These are phyloP conservation scores for Zelleria hepariella DNA, from an alignment of 2,888 invertebrate species.

Conservation along the genomic window DNA sequence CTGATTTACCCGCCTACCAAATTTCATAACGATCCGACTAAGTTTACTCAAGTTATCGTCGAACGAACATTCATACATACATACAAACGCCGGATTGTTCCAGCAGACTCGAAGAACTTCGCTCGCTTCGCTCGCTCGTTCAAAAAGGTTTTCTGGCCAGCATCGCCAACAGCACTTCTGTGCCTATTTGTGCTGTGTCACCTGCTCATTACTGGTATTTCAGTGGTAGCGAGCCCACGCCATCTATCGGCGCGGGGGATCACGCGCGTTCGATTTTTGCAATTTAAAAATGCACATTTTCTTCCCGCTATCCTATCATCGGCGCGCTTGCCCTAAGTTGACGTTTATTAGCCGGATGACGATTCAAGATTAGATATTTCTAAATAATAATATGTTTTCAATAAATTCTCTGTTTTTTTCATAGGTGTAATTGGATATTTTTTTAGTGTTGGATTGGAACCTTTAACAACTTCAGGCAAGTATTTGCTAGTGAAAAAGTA, in stretches of 20 bases:
- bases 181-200: neutral
- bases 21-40: too few relatives aligned
- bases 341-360: neutral
- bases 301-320: slow-evolving; percentile 58
- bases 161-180: neutral
- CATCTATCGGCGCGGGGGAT: slow-evolving; percentile 12
- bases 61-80: too few relatives aligned
- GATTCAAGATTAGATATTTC: neutral
- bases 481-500: too few relatives aligned
- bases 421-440: neutral
- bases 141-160: neutral
- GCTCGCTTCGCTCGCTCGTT: neutral
- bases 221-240: slow-evolving; percentile 30
- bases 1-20: too few relatives aligned
- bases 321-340: slow-evolving; percentile 35
- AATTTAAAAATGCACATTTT: slow-evolving; percentile 56
- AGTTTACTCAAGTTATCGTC: too few relatives aligned
- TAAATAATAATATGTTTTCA: neutral
- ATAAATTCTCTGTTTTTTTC: neutral
- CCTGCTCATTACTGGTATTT: slow-evolving; percentile 41
- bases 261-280: slow-evolving; percentile 23
- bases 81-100: too few relatives aligned
- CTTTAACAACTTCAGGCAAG: too few relatives aligned
- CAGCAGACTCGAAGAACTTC: neutral
- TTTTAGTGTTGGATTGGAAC: too few relatives aligned